These are phyloP conservation scores for Germaria angustata DNA, from an alignment of 2,888 invertebrate genomes.

Conservation along the genomic window DNA sequence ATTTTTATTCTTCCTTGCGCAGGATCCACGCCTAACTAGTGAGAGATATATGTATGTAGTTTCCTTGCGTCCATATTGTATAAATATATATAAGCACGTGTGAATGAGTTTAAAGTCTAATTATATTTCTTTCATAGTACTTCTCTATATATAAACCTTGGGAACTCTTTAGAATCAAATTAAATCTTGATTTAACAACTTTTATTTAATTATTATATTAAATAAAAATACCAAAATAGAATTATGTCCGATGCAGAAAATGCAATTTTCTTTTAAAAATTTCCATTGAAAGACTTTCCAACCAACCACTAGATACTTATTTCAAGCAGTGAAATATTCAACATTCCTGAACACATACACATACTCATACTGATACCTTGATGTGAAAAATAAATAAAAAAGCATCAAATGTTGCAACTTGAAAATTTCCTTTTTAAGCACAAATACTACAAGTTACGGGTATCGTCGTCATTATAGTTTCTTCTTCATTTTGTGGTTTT, in stretches of 20 bases:
- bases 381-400: constrained; percentile 3
- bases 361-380: no score
- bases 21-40: no score
- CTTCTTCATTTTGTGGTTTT: constrained; percentile 8
- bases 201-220: not conserved
- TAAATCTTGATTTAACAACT: not conserved
- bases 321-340: constrained; percentile 14
- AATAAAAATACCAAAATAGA: not conserved
- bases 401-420: constrained; percentile 39
- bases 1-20: no score
- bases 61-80: no score
- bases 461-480: constrained; percentile 32
- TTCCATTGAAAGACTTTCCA: not conserved
- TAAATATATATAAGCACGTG: no score
- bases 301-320: not conserved
- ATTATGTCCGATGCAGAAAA: not conserved
- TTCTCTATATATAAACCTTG: not conserved
- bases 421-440: constrained; percentile 33
- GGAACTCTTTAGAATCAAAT: not conserved
- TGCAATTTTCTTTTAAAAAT: not conserved
- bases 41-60: no score
- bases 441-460: constrained; percentile 41
- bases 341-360: not conserved
- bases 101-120: no score
- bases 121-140: no score